A percentile compares a stretch with the other conserved stretches of the same genome.
phyloP scores from a whole-genome alignment of 1,140 invertebrate genomes.

The Heliconius nattereri region DNA sequence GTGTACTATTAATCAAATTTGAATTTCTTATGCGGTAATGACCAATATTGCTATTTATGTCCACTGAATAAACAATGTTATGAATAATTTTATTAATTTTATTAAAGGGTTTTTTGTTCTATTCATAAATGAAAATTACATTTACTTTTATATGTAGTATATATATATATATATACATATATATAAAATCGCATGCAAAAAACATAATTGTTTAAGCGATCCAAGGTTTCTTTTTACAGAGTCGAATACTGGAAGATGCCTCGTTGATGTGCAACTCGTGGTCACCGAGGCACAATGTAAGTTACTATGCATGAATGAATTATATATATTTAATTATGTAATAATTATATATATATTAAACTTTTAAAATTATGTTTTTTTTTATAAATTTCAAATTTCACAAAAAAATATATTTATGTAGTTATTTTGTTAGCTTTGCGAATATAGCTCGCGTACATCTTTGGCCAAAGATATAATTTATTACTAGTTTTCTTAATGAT shows the following conservation, averaged over 20 bases:
- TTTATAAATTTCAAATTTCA: no score
- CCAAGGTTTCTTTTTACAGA: constrained; percentile 84
- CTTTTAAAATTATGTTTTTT: no score
- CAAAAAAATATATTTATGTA: background rate
- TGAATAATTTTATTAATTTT: no score
- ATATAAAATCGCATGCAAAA: constrained; percentile 29
- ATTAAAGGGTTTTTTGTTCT: no score
- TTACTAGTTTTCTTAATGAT: background rate
- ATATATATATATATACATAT: no score
- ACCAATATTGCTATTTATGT: background rate
- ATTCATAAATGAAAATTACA: no score
- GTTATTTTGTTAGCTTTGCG: constrained; percentile 36
- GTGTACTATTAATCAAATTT: constrained; percentile 13
- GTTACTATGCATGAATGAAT: constrained; percentile 65
- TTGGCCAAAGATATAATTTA: constrained; percentile 51
- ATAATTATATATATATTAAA: background rate
- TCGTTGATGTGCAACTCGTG: constrained; percentile 94
- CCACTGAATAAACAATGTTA: background rate
- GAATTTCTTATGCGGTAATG: constrained; percentile 18
- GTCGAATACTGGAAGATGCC: constrained; percentile 92
- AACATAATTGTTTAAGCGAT: constrained; percentile 35
- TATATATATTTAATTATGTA: background rate
- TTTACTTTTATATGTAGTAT: no score
- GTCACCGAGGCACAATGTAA: constrained; percentile 93
- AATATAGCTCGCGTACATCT: constrained; percentile 48